A percentile compares a stretch with the other conserved stretches of the same genome.
Evolutionary conservation across 2,888 invertebrate genomes (phyloP).

Genomic region (Lycophotia porphyrea): DNA sequence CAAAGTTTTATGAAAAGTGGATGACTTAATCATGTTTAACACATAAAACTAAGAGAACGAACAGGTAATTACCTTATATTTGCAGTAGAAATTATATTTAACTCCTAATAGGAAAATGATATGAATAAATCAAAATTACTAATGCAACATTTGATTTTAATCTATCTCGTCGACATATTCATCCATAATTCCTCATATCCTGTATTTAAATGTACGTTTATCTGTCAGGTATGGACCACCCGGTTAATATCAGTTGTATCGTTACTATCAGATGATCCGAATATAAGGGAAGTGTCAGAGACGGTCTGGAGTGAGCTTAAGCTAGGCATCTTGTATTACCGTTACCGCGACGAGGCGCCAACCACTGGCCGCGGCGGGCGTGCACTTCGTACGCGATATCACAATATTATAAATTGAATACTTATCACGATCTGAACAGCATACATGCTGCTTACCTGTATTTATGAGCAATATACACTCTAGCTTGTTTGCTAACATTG

Average conservation of each 20-base stretch:
- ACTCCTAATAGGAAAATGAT: not conserved
- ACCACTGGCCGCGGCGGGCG: slow-evolving; percentile 65
- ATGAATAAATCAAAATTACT: slow-evolving; percentile 10
- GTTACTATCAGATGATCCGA: slow-evolving; percentile 66
- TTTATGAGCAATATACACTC: slow-evolving; percentile 43
- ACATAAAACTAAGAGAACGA: not conserved
- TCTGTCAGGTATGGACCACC: slow-evolving; percentile 58
- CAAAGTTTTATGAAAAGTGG: slow-evolving; percentile 24
- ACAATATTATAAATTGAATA: slow-evolving; percentile 69
- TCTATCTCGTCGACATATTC: slow-evolving; percentile 38
- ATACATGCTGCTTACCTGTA: slow-evolving; percentile 50
- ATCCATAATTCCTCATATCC: slow-evolving; percentile 47
- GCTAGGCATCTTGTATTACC: slow-evolving; percentile 88
- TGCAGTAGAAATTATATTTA: slow-evolving; percentile 11
- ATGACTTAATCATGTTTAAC: not conserved
- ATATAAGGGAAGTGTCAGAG: slow-evolving; percentile 73
- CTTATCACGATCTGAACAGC: slow-evolving; percentile 55
- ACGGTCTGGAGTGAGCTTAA: slow-evolving; percentile 78
- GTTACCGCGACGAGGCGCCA: slow-evolving; percentile 87
- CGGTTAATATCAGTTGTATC: slow-evolving; percentile 54
- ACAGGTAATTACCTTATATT: not conserved
- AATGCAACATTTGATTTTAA: slow-evolving; percentile 28
- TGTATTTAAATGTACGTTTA: slow-evolving; percentile 31
- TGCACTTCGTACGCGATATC: slow-evolving; percentile 66
- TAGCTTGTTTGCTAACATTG: slow-evolving; percentile 30